These are phyloP conservation scores for Solenopsis invicta DNA, from an alignment of 1,140 invertebrate species.

Conservation along the genomic window DNA sequence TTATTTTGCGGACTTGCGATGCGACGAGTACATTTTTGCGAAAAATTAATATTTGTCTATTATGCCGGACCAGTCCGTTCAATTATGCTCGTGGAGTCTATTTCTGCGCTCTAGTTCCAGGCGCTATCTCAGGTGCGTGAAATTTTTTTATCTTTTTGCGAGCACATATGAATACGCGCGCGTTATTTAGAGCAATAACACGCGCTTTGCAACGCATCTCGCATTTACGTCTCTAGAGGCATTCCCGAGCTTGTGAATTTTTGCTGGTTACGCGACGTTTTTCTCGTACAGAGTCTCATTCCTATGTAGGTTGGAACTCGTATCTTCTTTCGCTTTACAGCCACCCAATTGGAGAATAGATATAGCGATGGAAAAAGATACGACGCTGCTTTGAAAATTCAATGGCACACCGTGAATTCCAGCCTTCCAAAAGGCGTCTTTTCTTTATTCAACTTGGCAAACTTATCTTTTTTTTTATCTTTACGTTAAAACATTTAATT, in stretches of 20 bases:
- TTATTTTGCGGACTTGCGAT: conserved; percentile 12
- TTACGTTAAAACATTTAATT: conserved; percentile 19
- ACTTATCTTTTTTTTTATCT: background rate
- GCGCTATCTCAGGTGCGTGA: background rate
- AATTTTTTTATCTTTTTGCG: background rate
- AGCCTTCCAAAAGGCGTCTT: background rate
- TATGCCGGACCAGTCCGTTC: background rate
- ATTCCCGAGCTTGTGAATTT: conserved; percentile 32
- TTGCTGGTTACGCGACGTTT: conserved; percentile 28
- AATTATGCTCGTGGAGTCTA: background rate
- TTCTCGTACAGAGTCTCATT: background rate
- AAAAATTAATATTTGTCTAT: conserved; percentile 40
- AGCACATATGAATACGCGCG: background rate
- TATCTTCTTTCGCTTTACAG: conserved; percentile 45
- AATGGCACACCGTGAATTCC: conserved; percentile 33
- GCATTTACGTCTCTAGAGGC: conserved; percentile 30
- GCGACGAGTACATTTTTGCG: background rate
- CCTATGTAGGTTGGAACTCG: conserved; percentile 15
- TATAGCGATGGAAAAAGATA: conserved; percentile 21
- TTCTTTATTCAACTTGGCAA: conserved; percentile 5
- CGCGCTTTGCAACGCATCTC: background rate
- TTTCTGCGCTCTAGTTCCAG: background rate
- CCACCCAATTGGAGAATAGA: conserved; percentile 24
- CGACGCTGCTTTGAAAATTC: conserved; percentile 34
- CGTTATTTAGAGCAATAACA: conserved; percentile 39